Base-by-base conservation (phyloP, 1,140 invertebrate genomes). In the Pteromalus puparum region DNA sequence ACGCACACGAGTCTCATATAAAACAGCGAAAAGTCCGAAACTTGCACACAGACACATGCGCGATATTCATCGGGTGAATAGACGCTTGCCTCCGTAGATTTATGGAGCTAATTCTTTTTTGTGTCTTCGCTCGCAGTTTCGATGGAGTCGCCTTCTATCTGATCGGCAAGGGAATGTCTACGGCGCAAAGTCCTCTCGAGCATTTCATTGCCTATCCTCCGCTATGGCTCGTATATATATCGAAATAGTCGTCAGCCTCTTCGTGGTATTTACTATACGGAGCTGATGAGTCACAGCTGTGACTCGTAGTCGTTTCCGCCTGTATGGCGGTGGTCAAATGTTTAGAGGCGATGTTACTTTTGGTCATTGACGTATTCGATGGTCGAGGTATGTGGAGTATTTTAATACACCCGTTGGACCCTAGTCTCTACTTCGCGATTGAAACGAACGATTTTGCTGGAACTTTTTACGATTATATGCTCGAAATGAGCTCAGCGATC, bases 41-140 rank as follows among this genome's bases (percentile, higher is more conserved):
- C 46, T 38, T 21, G 65, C n/a, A 28, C 30, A 34, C 30, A 34
- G 42, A 42, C 74, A 12, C 12, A 30, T 5, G 26, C 67, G 75
- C 48, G 76, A 75, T 80, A 80, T 48, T 76, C 77, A 80, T 84
- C 73, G 73, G 61, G 13, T 26, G 73, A 81, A 77, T 48, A 83
- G 38, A 78, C 75, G 42, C 26, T 3, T 68, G 48, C 48, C 24
- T 18, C 0, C 30, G 15, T 28, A 73, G 80, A 82, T 82, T 82
- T 74, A 86, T 74, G 74, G 79, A n/a, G 30, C 80, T 65, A 73
- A 82, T 82, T 82, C 67, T 30, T 78, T 77, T 78, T 61, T 81
- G 28, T 28, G 24, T 53, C 38, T 38, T 81, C 53, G 18, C 10
- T n/a, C 65, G 28, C 34, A 10, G 12, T 42, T 34, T 26, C 79